Evolutionary conservation across 2,113 vertebrate genomes (phyloP).

Genomic region (Pardalotus punctatus): DNA sequence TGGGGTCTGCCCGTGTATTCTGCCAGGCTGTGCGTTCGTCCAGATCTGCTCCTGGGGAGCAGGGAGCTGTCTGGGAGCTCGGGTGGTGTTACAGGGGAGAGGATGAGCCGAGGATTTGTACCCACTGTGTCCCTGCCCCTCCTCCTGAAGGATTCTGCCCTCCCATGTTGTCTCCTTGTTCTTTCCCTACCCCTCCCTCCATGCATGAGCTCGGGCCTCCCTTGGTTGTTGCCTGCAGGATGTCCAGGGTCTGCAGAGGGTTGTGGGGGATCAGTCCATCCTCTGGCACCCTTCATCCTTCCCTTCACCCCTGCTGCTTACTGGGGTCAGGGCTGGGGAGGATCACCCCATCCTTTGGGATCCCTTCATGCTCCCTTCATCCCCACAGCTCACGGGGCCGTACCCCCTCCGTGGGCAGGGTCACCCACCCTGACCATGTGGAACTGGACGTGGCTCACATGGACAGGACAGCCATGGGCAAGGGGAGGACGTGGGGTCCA

Average conservation of each 20-base stretch:
- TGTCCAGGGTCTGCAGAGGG: not conserved
- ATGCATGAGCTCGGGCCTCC: fast-evolving
- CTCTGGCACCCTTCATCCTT: not conserved
- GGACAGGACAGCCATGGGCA: not conserved
- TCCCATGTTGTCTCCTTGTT: not conserved
- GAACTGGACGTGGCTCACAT: not conserved
- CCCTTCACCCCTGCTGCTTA: not conserved
- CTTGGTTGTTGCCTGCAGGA: not conserved
- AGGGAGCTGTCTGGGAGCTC: not conserved
- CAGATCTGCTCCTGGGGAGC: not conserved
- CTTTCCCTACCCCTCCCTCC: not conserved
- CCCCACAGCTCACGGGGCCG: not conserved
- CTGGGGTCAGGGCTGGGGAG: not conserved
- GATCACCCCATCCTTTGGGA: not conserved
- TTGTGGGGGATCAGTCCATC: fast-evolving
- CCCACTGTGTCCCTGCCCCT: not conserved
- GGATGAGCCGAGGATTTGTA: not conserved
- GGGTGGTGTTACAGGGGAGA: fast-evolving
- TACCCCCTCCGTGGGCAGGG: fast-evolving
- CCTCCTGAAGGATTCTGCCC: not conserved
- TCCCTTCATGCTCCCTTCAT: not conserved
- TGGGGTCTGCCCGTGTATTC: not conserved
- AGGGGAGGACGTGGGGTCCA: fast-evolving
- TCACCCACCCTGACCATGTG: not conserved
- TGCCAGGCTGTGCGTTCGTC: not conserved